Evolutionary conservation across 1,140 invertebrate species (phyloP).

Genomic region (Mylabris phalerata): DNA sequence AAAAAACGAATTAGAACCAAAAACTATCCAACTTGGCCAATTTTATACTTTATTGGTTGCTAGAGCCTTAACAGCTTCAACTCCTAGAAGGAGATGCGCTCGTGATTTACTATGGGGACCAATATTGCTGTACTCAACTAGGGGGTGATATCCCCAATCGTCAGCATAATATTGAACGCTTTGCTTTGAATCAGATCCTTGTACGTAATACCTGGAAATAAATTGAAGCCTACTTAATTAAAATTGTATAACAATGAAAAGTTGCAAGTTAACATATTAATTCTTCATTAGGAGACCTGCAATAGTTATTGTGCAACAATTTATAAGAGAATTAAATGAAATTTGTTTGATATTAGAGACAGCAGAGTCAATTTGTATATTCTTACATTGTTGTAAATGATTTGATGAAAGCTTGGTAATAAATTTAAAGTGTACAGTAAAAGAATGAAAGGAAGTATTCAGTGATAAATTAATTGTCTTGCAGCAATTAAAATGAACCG

Average conservation of each 20-base stretch:
- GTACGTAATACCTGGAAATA: slow-evolving; percentile 31
- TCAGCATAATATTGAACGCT: slow-evolving; percentile 54
- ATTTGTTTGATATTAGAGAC: too few relatives aligned
- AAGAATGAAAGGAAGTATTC: too few relatives aligned
- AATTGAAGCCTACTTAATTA: neutral
- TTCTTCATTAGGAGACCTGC: too few relatives aligned
- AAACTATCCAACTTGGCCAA: neutral
- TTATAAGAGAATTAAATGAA: too few relatives aligned
- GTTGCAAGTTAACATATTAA: too few relatives aligned
- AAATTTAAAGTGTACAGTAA: too few relatives aligned
- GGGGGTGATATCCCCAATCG: slow-evolving; percentile 57
- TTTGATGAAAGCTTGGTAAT: neutral
- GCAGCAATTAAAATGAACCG: too few relatives aligned
- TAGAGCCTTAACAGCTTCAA: slow-evolving; percentile 43
- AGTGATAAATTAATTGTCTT: too few relatives aligned
- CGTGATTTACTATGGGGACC: slow-evolving; percentile 41
- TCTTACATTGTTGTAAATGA: too few relatives aligned
- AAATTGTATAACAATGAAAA: too few relatives aligned
- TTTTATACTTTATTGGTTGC: slow-evolving; percentile 3
- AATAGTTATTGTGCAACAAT: too few relatives aligned
- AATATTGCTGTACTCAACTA: slow-evolving; percentile 48
- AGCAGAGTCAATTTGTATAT: too few relatives aligned
- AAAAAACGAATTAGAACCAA: neutral
- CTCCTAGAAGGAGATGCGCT: slow-evolving; percentile 49
- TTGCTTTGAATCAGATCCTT: slow-evolving; percentile 35